A percentile compares a stretch with the other conserved stretches of the same genome.
These are phyloP conservation scores for Neoascia interrupta DNA, from an alignment of 2,888 invertebrate species.

Conservation along the genomic window DNA sequence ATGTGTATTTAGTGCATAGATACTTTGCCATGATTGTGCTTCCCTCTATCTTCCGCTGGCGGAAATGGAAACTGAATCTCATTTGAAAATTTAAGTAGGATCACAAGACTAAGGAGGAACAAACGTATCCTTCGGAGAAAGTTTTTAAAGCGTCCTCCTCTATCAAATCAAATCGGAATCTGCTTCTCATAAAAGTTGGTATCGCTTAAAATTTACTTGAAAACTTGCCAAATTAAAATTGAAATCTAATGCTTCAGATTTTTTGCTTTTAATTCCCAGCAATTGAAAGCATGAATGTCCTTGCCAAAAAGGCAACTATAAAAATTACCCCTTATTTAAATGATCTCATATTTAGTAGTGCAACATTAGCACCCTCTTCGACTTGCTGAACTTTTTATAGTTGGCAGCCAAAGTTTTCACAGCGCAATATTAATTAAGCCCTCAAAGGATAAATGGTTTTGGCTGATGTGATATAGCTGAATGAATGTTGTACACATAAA, in stretches of 20 bases:
- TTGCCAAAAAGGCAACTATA: constrained; percentile 4
- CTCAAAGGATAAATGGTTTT: constrained; percentile 8
- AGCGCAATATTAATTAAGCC: constrained; percentile 39
- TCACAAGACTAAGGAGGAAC: too few species aligned
- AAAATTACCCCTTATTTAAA: not conserved
- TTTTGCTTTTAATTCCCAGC: constrained; percentile 3
- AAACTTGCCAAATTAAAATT: constrained; percentile 18
- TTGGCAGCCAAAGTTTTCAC: constrained; percentile 21
- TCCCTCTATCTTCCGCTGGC: too few species aligned
- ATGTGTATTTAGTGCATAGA: not conserved
- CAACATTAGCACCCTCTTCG: constrained; percentile 4
- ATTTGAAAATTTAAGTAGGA: too few species aligned
- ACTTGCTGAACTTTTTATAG: constrained; percentile 3
- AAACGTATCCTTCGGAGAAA: too few species aligned
- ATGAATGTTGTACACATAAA: not conserved
- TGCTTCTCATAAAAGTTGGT: too few species aligned
- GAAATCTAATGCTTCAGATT: not conserved
- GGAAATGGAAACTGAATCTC: too few species aligned
- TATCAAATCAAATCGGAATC: too few species aligned
- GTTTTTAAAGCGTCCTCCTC: too few species aligned
- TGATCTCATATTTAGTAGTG: constrained; percentile 10
- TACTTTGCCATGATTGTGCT: too few species aligned
- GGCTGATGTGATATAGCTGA: not conserved
- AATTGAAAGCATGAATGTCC: not conserved
- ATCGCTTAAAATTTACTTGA: not conserved